Evolutionary conservation across 2,888 invertebrate genomes (phyloP).

Genomic region (Exephanes ischioxanthus): DNA sequence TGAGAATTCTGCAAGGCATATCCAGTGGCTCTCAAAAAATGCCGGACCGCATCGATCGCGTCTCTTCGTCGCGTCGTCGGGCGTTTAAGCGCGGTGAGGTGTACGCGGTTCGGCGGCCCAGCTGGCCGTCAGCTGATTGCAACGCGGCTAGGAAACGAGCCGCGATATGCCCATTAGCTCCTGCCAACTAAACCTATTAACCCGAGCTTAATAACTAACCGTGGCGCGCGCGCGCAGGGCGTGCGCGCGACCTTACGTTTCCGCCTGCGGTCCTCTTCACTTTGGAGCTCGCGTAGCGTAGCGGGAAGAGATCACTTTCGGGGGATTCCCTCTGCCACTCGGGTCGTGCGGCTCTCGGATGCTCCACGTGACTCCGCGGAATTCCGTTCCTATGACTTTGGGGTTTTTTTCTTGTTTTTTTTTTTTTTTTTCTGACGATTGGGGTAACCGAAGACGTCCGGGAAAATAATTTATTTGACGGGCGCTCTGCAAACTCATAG

Average conservation of each 20-base stretch:
- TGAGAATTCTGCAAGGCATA: conserved; percentile 71
- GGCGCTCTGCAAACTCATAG: no score
- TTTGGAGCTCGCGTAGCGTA: conserved; percentile 29
- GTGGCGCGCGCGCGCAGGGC: conserved; percentile 29
- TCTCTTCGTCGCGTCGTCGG: background rate
- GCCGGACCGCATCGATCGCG: conserved; percentile 32
- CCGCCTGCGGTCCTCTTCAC: conserved; percentile 55
- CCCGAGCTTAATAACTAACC: conserved; percentile 77
- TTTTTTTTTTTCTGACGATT: background rate
- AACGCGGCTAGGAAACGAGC: conserved; percentile 63
- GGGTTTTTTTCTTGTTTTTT: conserved; percentile 4
- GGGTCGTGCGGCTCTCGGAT: background rate
- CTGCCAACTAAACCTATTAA: conserved; percentile 80
- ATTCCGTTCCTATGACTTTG: conserved; percentile 14
- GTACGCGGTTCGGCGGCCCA: conserved; percentile 68
- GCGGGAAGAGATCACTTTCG: background rate
- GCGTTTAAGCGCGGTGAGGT: background rate
- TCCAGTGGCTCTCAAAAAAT: conserved; percentile 71
- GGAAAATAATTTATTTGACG: no score
- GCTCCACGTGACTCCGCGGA: conserved; percentile 4
- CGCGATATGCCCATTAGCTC: conserved; percentile 72
- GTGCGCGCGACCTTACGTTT: conserved; percentile 44
- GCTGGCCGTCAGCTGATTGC: conserved; percentile 83
- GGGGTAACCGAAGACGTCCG: no score
- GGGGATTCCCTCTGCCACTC: conserved; percentile 42